These are phyloP conservation scores for Sarcophaga variegata DNA, from an alignment of 2,888 invertebrate genomes.

Conservation along the genomic window DNA sequence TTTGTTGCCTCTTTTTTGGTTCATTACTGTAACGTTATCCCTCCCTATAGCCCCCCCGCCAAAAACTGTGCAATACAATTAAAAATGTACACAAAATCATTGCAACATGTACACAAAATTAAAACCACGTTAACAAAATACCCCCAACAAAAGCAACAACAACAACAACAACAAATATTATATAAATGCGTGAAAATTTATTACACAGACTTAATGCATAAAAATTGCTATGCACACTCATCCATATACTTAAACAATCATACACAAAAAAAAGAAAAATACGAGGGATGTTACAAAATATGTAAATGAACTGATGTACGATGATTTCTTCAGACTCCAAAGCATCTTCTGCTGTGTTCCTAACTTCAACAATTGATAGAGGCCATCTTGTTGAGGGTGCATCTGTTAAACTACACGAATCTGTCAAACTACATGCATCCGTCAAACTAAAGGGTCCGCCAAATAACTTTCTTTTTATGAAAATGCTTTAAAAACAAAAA, in stretches of 20 bases:
- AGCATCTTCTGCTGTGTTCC: too few species aligned
- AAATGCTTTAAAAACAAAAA: too few species aligned
- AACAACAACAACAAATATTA: conserved; percentile 33
- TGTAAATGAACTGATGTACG: conserved; percentile 15
- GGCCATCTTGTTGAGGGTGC: too few species aligned
- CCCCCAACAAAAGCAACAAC: background rate
- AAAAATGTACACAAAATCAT: conserved; percentile 54
- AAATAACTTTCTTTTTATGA: too few species aligned
- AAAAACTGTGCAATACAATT: conserved; percentile 51
- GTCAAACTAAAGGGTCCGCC: too few species aligned
- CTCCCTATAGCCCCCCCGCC: background rate
- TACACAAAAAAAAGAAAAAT: background rate
- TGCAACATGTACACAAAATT: conserved; percentile 60
- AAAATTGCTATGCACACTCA: conserved; percentile 35
- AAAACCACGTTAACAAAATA: conserved; percentile 58
- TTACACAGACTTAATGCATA: conserved; percentile 43
- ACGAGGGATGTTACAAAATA: background rate
- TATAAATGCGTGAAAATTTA: conserved; percentile 59
- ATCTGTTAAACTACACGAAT: too few species aligned
- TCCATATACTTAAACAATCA: background rate
- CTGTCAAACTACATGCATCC: too few species aligned
- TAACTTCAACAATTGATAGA: too few species aligned
- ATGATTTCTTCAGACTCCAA: too few species aligned
- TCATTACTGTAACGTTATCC: background rate
- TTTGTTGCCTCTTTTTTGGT: too few species aligned